These are phyloP conservation scores for Heteromormyrus szaboi DNA, from an alignment of 2,797 vertebrate species.

Conservation along the genomic window DNA sequence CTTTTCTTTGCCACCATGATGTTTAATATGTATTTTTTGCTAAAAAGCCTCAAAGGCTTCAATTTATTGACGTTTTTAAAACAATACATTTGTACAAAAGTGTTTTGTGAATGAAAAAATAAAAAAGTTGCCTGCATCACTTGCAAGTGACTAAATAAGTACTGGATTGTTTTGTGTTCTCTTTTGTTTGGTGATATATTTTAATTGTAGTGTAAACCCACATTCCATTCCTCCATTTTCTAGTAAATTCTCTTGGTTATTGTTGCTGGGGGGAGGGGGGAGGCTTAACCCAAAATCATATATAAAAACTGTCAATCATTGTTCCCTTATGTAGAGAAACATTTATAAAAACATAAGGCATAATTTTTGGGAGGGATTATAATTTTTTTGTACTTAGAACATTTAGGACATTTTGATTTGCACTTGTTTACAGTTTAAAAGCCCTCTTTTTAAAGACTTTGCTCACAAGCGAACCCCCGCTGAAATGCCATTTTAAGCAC, in stretches of 20 bases:
- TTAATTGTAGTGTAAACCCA: not conserved
- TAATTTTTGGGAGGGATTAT: not conserved
- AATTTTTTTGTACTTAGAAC: not conserved
- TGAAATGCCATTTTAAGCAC: not conserved
- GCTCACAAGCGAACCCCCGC: not conserved
- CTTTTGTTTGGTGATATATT: not conserved
- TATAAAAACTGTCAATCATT: not conserved
- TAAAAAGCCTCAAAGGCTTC: constrained; percentile 86
- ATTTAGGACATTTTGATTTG: not conserved
- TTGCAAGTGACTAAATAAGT: constrained; percentile 82
- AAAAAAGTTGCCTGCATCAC: constrained; percentile 96
- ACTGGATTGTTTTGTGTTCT: constrained; percentile 43
- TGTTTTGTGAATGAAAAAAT: constrained; percentile 79
- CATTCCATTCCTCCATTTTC: not conserved
- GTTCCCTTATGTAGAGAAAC: not conserved
- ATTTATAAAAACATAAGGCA: not conserved
- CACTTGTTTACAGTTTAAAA: not conserved
- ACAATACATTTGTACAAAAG: constrained; percentile 93
- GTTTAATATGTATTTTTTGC: constrained; percentile 89
- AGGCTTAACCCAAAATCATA: not conserved
- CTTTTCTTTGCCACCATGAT: constrained; percentile 78
- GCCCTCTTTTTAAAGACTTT: not conserved
- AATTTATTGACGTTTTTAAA: constrained; percentile 97
- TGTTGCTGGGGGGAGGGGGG: not conserved
- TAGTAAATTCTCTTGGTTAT: not conserved